phyloP scores from a whole-genome alignment of 2,888 invertebrate genomes.

The Drosophila subquinaria region DNA sequence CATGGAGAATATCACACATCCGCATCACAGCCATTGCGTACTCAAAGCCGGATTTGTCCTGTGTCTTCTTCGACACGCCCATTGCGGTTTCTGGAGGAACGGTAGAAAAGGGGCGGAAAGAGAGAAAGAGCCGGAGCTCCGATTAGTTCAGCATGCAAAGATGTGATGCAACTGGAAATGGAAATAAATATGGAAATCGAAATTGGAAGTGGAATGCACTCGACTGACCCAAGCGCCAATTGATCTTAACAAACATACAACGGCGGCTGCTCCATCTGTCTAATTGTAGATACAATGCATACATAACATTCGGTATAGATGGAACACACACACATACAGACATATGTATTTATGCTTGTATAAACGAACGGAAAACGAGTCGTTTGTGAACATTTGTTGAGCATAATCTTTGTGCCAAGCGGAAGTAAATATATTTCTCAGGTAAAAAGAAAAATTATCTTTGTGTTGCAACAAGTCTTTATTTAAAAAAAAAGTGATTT shows the following conservation, averaged over 20 bases:
- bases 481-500: too few species aligned
- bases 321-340: slow-evolving; percentile 12
- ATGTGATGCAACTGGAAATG: slow-evolving; percentile 2
- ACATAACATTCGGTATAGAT: slow-evolving; percentile 45
- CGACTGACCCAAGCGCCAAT: slow-evolving; percentile 75
- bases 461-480: too few species aligned
- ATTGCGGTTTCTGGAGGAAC: slow-evolving; percentile 91
- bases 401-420: too few species aligned
- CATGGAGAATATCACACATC: slow-evolving; percentile 94
- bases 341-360: not conserved
- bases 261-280: slow-evolving; percentile 43
- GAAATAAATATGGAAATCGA: slow-evolving; percentile 1
- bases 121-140: slow-evolving; percentile 10
- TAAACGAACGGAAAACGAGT: slow-evolving; percentile 26
- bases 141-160: slow-evolving; percentile 22
- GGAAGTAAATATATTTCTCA: too few species aligned
- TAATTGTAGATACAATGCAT: slow-evolving; percentile 68
- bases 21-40: slow-evolving; percentile 96
- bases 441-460: too few species aligned
- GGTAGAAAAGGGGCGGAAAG: not conserved
- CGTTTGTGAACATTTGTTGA: slow-evolving; percentile 15
- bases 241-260: slow-evolving; percentile 74
- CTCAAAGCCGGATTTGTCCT: slow-evolving; percentile 92
- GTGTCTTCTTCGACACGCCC: slow-evolving; percentile 94
- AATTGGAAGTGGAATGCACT: slow-evolving; percentile 73